Percentiles rank a stretch among this genome's conserved stretches.
Evolutionary conservation across 2,113 vertebrate species (phyloP).

Genomic region (Clupea harengus): DNA sequence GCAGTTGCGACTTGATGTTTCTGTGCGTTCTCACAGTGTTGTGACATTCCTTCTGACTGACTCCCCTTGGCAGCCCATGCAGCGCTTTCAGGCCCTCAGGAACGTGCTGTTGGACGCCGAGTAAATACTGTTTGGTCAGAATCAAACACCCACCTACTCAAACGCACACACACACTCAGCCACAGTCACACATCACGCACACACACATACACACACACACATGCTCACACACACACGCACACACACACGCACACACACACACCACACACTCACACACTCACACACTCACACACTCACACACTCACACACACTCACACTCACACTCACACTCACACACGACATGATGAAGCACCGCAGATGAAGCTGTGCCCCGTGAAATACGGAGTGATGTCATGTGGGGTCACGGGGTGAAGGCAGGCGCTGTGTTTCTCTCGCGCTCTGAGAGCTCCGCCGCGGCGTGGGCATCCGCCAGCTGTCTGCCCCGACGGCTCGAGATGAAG

Average conservation of each 20-base stretch:
- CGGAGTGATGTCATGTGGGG: neutral
- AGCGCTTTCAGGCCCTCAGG: neutral
- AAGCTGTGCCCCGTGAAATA: neutral
- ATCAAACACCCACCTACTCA: neutral
- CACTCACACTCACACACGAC: neutral
- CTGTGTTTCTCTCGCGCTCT: neutral
- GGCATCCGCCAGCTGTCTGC: too few relatives aligned
- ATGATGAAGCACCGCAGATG: neutral
- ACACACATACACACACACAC: neutral
- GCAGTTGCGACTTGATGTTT: neutral
- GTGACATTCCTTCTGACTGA: neutral
- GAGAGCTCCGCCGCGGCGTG: neutral
- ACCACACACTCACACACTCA: neutral
- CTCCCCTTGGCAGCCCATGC: neutral
- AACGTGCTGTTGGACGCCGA: neutral
- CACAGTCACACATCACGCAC: neutral
- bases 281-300: neutral
- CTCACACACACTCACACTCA: neutral
- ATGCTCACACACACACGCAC: neutral
- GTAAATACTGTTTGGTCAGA: neutral
- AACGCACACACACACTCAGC: neutral
- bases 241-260: neutral
- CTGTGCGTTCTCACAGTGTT: neutral
- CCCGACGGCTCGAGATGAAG: too few relatives aligned
- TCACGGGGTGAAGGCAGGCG: neutral